Conservation (phyloP, 2,888 invertebrate genomes). For the Atrina japonica region DNA sequence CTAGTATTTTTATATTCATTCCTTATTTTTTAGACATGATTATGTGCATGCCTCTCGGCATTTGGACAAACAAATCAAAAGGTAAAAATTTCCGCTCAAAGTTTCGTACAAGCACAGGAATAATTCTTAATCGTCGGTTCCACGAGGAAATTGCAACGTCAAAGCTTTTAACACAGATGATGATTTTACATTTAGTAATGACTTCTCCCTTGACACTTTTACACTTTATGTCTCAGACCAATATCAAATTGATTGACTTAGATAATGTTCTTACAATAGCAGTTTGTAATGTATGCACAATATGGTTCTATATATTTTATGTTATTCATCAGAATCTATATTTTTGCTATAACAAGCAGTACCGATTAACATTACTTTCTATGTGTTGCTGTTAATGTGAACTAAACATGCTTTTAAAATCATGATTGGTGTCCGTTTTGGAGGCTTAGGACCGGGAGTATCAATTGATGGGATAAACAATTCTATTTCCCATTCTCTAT, state of each 20-base stretch:
- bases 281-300: slow-evolving; percentile 70
- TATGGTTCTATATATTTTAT: slow-evolving; percentile 75
- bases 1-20: slow-evolving; percentile 73
- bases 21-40: slow-evolving; percentile 71
- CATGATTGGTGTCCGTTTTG: too few species aligned
- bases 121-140: slow-evolving; percentile 67
- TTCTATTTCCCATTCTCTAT: too few species aligned
- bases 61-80: slow-evolving; percentile 58
- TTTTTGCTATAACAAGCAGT: slow-evolving; percentile 76
- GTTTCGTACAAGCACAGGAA: slow-evolving; percentile 65
- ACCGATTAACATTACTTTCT: slow-evolving; percentile 69
- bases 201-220: slow-evolving; percentile 72
- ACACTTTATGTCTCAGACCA: slow-evolving; percentile 63
- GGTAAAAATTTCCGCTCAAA: slow-evolving; percentile 65
- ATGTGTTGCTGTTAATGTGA: slow-evolving; percentile 75
- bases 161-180: slow-evolving; percentile 69
- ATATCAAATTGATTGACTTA: slow-evolving; percentile 56
- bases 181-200: slow-evolving; percentile 69
- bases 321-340: slow-evolving; percentile 74
- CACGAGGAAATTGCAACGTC: slow-evolving; percentile 72
- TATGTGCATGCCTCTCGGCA: slow-evolving; percentile 66
- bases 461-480: too few species aligned
- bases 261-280: slow-evolving; percentile 60
- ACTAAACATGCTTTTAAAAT: too few species aligned
- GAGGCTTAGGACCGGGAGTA: too few species aligned